Conservation (phyloP, 2,888 invertebrate genomes). For the Thecocarcelia acutangulata region DNA sequence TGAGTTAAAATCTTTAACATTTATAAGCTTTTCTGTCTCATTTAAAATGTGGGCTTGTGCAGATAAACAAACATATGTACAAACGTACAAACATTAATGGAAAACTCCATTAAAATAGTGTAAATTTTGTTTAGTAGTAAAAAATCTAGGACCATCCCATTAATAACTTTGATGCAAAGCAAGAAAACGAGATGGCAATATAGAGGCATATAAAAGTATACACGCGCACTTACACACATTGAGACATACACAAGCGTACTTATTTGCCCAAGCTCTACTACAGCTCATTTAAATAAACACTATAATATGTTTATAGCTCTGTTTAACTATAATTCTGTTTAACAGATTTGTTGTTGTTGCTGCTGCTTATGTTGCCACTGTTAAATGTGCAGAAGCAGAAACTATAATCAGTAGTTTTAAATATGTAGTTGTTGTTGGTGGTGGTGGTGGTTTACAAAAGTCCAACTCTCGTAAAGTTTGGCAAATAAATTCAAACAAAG, state of each 20-base stretch:
- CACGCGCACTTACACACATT: conserved; percentile 75
- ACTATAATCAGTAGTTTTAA: conserved; percentile 66
- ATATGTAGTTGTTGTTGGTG: neutral
- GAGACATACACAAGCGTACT: neutral
- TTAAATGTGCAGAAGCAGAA: conserved; percentile 56
- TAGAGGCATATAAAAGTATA: conserved; percentile 75
- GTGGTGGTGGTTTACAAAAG: conserved; percentile 26
- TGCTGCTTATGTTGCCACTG: conserved; percentile 37
- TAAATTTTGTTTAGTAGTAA: conserved; percentile 57
- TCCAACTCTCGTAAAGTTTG: conserved; percentile 15
- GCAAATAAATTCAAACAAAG: too few species aligned
- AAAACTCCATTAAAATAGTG: conserved; percentile 63
- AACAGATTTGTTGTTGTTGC: neutral
- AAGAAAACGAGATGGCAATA: conserved; percentile 78
- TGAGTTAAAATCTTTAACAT: conserved; percentile 59
- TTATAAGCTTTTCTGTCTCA: conserved; percentile 63
- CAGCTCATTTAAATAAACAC: conserved; percentile 65
- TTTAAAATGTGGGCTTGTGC: conserved; percentile 64
- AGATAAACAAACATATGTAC: conserved; percentile 5
- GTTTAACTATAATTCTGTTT: neutral
- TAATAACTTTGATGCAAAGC: conserved; percentile 50
- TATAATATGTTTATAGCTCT: conserved; percentile 26
- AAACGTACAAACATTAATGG: neutral
- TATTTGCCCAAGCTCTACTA: neutral
- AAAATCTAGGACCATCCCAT: conserved; percentile 68